A percentile compares a stretch with the other conserved stretches of the same genome.
Evolutionary conservation across 2,797 vertebrate genomes (phyloP).

Genomic region (Linurgus olivaceus): DNA sequence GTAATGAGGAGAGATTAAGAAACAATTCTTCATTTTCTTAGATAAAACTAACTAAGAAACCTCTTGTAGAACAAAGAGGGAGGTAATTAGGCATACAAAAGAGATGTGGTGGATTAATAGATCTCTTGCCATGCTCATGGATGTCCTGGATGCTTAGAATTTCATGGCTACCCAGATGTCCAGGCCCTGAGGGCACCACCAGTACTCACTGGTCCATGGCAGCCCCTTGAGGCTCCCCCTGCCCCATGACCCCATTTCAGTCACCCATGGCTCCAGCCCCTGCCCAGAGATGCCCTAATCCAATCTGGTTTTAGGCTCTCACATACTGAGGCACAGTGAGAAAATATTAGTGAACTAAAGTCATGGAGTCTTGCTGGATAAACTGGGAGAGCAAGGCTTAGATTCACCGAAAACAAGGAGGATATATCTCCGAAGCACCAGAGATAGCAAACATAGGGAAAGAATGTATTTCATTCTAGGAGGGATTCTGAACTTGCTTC

Average conservation of each 20-base stretch:
- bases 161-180: accelerated
- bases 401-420: background rate
- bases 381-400: background rate
- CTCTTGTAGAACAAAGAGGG: background rate
- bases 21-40: background rate
- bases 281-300: background rate
- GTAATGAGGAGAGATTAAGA: background rate
- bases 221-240: accelerated
- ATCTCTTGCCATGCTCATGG: background rate
- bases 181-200: background rate
- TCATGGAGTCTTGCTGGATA: background rate
- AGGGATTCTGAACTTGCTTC: background rate
- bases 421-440: background rate
- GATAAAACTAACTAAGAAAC: background rate
- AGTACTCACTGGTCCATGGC: background rate
- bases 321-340: background rate
- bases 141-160: background rate
- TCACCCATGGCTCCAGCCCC: accelerated
- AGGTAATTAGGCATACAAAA: background rate
- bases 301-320: background rate
- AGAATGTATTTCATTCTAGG: background rate
- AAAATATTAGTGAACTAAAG: background rate
- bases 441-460: background rate
- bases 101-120: background rate
- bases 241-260: background rate